phyloP scores from a whole-genome alignment of 2,888 invertebrate species.

The Dexiosoma caninum region DNA sequence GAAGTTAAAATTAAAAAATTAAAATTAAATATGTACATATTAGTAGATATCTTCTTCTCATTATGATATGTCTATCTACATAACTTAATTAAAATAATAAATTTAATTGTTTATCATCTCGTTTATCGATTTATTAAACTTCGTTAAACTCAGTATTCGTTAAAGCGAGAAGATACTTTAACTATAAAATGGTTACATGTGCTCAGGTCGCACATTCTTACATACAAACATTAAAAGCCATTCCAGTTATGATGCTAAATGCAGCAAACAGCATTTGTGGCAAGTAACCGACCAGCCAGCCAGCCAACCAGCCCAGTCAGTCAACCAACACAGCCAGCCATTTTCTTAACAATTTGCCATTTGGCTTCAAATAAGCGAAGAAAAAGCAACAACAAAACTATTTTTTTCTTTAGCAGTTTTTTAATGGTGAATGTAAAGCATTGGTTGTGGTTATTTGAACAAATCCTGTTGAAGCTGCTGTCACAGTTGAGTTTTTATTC shows the following conservation, averaged over 20 bases:
- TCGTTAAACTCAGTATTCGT: not conserved
- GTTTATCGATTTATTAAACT: too few relatives aligned
- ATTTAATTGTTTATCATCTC: too few relatives aligned
- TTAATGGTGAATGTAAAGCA: conserved; percentile 56
- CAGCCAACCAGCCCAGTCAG: conserved; percentile 18
- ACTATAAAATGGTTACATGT: conserved; percentile 13
- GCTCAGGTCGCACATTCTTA: not conserved
- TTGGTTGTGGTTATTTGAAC: conserved; percentile 53
- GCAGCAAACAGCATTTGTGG: conserved; percentile 54
- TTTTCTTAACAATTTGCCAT: conserved; percentile 62
- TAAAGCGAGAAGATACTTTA: not conserved
- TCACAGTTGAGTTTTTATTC: not conserved
- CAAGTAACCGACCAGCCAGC: conserved; percentile 30
- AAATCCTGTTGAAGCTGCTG: conserved; percentile 50
- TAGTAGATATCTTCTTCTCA: too few relatives aligned
- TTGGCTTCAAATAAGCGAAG: conserved; percentile 44
- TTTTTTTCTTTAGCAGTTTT: not conserved
- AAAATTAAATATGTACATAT: too few relatives aligned
- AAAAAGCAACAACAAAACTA: not conserved
- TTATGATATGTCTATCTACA: too few relatives aligned
- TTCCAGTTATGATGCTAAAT: conserved; percentile 37
- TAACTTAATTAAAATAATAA: too few relatives aligned
- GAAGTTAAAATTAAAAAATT: too few relatives aligned
- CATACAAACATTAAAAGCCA: conserved; percentile 24
- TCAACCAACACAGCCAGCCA: conserved; percentile 39